Conservation (phyloP, 2,888 invertebrate genomes). For the Drosophila parthenogenetica region DNA sequence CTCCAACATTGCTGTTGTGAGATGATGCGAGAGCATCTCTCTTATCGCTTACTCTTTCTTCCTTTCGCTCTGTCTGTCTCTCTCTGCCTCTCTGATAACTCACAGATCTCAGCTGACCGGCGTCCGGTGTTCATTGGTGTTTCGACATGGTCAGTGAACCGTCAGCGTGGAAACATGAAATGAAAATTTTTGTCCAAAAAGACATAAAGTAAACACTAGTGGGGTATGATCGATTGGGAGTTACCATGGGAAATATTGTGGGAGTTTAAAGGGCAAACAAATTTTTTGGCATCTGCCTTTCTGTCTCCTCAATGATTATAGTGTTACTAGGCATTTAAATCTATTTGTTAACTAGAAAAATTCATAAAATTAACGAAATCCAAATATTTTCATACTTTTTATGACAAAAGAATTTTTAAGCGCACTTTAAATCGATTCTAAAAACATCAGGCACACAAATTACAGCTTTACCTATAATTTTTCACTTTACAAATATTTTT, state of each 20-base stretch:
- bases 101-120: constrained; percentile 51
- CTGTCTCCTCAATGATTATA: too few species aligned
- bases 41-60: constrained; percentile 12
- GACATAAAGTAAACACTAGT: constrained; percentile 3
- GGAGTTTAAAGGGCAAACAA: too few species aligned
- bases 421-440: too few species aligned
- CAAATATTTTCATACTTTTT: too few species aligned
- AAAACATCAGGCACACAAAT: too few species aligned
- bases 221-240: background rate
- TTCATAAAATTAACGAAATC: too few species aligned
- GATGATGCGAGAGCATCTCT: constrained; percentile 33
- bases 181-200: constrained; percentile 58
- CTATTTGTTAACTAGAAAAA: too few species aligned
- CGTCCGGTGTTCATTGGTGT: constrained; percentile 38
- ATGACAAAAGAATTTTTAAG: too few species aligned
- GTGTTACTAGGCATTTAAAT: too few species aligned
- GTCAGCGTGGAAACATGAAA: constrained; percentile 52
- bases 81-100: constrained; percentile 11
- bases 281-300: too few species aligned
- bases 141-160: constrained; percentile 67
- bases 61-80: constrained; percentile 14
- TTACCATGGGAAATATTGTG: background rate
- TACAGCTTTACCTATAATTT: too few species aligned
- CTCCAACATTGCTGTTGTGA: constrained; percentile 23
- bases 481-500: too few species aligned